Base-by-base conservation (phyloP, 2,113 vertebrate genomes). In the Oxyruncus cristatus region DNA sequence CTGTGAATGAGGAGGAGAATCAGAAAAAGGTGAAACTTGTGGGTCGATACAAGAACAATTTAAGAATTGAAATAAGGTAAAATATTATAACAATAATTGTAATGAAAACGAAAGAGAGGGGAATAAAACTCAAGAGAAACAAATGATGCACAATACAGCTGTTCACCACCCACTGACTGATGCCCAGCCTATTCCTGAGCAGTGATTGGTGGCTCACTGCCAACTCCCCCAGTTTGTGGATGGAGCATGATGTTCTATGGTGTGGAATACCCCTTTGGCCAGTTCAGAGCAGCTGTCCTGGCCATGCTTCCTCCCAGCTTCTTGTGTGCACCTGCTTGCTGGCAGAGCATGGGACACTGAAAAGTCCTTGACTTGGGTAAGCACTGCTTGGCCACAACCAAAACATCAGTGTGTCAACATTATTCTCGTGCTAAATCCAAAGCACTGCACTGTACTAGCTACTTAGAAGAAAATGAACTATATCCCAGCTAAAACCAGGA, bases 151-250 rank as follows among this genome's bases (percentile, higher is more conserved):
- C 26, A 28, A 8, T 42, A 30, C 21, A 8, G 0, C 2, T 35
- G 26, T 55, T 63, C 14, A 27, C 30, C 41, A 27, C 17, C 61
- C 47, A 6, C 18, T 70, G 53, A 35, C n/a, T 0, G 0, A 8
- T 76, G 47, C 32, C 21, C 26, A 33, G 35, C 41, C 47, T 55
- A 3, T 27, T 70, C 55, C 32, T 70, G 55, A 56, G 55, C 47
- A 42, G 24, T 10, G 70, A 18, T 11, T 55, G 55, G 41, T 35
- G 71, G 26, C n/a, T 62, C 47, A 16, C 2, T 2, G 26, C 16
- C 47, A 49, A 1, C 41, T 28, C 17, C n/a, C 32, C 41, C 47
- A 11, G 12, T 63, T 27, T 23, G 37, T 56, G 47, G 32, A 11
- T 70, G 35, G 32, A 49, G 18, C 5, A 4, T 42, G 41, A 55